Conservation (phyloP, 2,113 vertebrate species). For the Syngnathoides biaculeatus region DNA sequence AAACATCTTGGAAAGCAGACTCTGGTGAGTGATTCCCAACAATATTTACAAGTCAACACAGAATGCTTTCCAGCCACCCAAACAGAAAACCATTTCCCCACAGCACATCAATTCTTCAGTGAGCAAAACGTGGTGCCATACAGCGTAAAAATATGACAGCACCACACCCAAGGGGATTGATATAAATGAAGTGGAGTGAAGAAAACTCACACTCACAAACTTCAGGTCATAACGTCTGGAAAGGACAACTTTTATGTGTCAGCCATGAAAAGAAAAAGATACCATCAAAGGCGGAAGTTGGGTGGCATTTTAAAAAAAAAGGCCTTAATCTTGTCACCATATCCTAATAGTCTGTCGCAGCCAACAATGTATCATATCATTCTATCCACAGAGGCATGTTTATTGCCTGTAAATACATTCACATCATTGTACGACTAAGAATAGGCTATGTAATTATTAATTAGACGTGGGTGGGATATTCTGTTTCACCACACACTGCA, state of each 20-base stretch:
- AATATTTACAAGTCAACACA: constrained; percentile 6
- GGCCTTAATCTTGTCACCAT: constrained; percentile 48
- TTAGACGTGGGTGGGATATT: constrained; percentile 21
- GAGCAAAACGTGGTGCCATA: constrained; percentile 7
- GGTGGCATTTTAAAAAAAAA: constrained; percentile 36
- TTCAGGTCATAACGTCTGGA: constrained; percentile 2
- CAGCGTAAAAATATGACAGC: constrained; percentile 27
- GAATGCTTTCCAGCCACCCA: neutral
- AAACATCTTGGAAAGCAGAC: constrained; percentile 7
- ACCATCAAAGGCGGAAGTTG: constrained; percentile 50
- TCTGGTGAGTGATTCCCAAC: neutral
- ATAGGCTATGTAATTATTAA: neutral
- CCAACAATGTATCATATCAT: constrained; percentile 27
- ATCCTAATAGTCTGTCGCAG: constrained; percentile 45
- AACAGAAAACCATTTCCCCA: neutral
- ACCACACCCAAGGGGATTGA: constrained; percentile 29
- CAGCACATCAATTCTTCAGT: neutral
- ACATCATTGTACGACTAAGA: constrained; percentile 4
- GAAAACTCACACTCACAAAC: constrained; percentile 29
- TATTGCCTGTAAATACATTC: constrained; percentile 12
- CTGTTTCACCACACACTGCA: constrained; percentile 13
- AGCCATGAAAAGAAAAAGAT: constrained; percentile 33
- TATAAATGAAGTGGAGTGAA: constrained; percentile 34
- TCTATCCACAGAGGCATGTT: constrained; percentile 9
- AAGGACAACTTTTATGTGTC: constrained; percentile 30